A percentile compares a stretch with the other conserved stretches of the same genome.
These are phyloP conservation scores for Recurvirostra avosetta DNA, from an alignment of 2,113 vertebrate species.

Conservation along the genomic window DNA sequence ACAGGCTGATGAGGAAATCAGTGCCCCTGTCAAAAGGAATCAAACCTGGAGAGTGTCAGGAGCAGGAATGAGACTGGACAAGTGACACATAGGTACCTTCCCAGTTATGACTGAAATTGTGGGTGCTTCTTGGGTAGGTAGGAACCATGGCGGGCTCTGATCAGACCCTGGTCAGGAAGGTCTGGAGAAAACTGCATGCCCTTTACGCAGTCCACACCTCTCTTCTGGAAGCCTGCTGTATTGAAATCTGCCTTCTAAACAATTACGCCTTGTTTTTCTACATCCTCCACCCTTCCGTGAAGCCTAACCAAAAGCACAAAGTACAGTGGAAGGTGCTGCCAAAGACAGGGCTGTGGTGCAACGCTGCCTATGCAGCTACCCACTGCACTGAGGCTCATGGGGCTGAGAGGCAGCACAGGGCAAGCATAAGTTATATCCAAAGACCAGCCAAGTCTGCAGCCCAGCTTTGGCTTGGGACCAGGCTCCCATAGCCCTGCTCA, in stretches of 20 bases:
- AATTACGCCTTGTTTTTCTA: neutral
- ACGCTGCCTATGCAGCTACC: neutral
- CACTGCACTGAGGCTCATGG: rapidly evolving
- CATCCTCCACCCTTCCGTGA: rapidly evolving
- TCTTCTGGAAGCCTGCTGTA: neutral
- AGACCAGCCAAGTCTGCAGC: neutral
- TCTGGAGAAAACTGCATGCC: neutral
- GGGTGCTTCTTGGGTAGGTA: neutral
- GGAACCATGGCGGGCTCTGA: neutral
- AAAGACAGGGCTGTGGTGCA: neutral
- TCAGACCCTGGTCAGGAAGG: neutral
- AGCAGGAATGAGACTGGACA: neutral
- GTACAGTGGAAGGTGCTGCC: neutral
- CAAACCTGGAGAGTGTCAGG: neutral
- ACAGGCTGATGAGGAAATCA: neutral
- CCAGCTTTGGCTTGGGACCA: neutral
- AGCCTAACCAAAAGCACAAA: neutral
- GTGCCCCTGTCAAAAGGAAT: neutral
- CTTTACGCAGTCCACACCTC: neutral
- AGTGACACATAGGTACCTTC: neutral
- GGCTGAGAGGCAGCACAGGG: neutral
- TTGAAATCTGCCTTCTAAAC: neutral
- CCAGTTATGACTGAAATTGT: neutral
- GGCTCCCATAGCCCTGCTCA: neutral
- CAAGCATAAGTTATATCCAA: neutral